Evolutionary conservation across 2,888 invertebrate genomes (phyloP).

Genomic region (Zygothrica quintamaculata): DNA sequence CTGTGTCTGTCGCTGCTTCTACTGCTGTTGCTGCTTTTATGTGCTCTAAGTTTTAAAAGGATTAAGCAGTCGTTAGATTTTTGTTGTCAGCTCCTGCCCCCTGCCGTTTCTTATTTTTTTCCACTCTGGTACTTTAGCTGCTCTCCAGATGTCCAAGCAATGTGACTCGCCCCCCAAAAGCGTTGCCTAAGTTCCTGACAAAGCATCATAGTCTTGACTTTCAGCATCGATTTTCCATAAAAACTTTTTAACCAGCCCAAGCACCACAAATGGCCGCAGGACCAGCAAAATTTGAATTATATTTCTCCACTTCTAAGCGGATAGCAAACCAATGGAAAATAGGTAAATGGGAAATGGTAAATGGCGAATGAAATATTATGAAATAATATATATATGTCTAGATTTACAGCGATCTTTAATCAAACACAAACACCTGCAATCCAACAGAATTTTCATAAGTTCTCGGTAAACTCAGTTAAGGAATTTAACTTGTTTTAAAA

Average conservation of each 20-base stretch:
- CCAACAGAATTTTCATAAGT: too few species aligned
- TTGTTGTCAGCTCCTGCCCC: conserved; percentile 20
- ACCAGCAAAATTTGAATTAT: conserved; percentile 8
- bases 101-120: not conserved
- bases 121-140: conserved; percentile 12
- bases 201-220: conserved; percentile 39
- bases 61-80: conserved; percentile 77
- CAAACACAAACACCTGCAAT: too few species aligned
- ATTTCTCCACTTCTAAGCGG: too few species aligned
- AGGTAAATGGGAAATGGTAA: not conserved
- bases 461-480: too few species aligned
- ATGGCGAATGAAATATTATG: conserved; percentile 31
- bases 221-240: conserved; percentile 70
- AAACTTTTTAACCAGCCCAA: conserved; percentile 43
- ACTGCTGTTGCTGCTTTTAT: conserved; percentile 61
- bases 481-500: too few species aligned
- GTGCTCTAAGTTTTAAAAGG: conserved; percentile 79
- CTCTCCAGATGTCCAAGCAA: conserved; percentile 35
- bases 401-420: too few species aligned
- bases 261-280: conserved; percentile 45
- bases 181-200: conserved; percentile 30
- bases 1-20: conserved; percentile 36
- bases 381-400: too few species aligned
- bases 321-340: too few species aligned
- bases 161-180: conserved; percentile 26